Base-by-base conservation (phyloP, 1,140 invertebrate species). In the Caerostris darwini region DNA sequence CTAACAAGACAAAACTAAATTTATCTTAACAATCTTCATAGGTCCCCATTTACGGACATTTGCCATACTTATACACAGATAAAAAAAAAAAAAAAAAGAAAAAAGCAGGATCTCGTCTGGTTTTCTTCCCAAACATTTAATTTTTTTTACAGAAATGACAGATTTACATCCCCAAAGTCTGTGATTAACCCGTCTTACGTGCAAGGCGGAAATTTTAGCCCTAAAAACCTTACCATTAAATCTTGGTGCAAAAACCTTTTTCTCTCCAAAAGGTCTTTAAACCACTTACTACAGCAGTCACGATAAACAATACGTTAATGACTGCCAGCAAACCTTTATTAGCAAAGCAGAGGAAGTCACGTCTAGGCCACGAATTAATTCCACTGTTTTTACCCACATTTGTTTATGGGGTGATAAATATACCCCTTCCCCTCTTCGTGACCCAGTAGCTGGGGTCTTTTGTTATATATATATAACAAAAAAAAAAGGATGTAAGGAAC, bases 361-460 rank as follows among this genome's bases (percentile, higher is more conserved):
- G 90, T 92, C 34, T 17, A 8, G 6, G 59, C 8, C 14, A 64
- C 53, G 90, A 92, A 92, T 92, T 92, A 92, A 92, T 92, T 92
- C 81, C 90, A 64, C 34, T 67, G 81, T 92, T 92, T 92, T 92
- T 92, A 92, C 59, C 53, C 77, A 53, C 77, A 92, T 92, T 92
- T 92, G 90, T 92, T 92, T 92, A 92, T 92, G 71, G 90, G 82
- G 90, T 92, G 81, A 92, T 92, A 92, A 92, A 92, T 92, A 90
- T 90, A 61, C 59, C 59, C 71, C 54, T 92, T 85, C 53, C 90
- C n/a, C 81, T 6, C 85, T 34, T 34, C 90, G 90, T 92, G 90
- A 92, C 90, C 77, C 14, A n/a, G 14, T 19, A 85, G 82, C 59
- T 6, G 54, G 81, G 71, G 58, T 5, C 19, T 69, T 54, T 17